Percentiles rank a stretch among this genome's conserved stretches.
Evolutionary conservation across 2,113 vertebrate genomes (phyloP).

Genomic region (Solenodon paradoxus): DNA sequence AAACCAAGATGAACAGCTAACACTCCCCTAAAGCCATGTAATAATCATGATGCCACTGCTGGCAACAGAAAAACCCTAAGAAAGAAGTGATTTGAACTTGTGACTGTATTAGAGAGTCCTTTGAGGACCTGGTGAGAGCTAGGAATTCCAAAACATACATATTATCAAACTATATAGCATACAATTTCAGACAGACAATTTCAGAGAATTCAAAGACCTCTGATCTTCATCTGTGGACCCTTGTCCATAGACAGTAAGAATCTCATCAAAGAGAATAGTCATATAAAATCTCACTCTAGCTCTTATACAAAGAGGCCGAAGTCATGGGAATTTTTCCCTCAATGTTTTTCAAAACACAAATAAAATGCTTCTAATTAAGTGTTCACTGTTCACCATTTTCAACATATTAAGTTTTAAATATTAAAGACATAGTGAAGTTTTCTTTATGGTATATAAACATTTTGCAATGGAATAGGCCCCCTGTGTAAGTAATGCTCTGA

Average conservation of each 20-base stretch:
- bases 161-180: neutral
- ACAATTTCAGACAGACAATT: too few species aligned
- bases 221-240: neutral
- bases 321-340: neutral
- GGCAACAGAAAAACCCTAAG: neutral
- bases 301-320: constrained; percentile 7
- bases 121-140: neutral
- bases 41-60: neutral
- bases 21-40: neutral
- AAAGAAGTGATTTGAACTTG: neutral
- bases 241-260: neutral
- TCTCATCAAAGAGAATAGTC: neutral
- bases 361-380: neutral
- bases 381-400: neutral
- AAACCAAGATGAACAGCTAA: too few species aligned
- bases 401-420: neutral
- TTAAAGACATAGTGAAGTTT: neutral
- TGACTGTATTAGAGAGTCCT: neutral
- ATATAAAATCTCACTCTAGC: neutral
- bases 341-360: neutral
- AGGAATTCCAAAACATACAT: neutral
- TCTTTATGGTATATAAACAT: neutral
- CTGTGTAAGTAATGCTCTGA: neutral
- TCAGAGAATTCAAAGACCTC: neutral
- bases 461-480: neutral